These are phyloP conservation scores for Cyaniris semiargus DNA, from an alignment of 2,888 invertebrate species.

Conservation along the genomic window DNA sequence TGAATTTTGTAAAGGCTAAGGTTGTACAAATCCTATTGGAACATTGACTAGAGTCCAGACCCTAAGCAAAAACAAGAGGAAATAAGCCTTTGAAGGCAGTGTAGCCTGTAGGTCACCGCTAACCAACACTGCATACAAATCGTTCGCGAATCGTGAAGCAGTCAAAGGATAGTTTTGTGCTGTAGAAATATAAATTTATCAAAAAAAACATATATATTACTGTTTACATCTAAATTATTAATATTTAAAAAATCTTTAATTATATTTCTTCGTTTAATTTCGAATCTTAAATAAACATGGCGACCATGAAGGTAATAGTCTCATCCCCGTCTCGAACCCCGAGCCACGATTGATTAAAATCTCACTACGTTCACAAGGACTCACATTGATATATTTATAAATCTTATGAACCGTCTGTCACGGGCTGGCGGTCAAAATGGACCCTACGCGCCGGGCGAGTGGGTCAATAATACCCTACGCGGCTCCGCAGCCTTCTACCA, in stretches of 20 bases:
- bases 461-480: slow-evolving; percentile 51
- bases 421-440: slow-evolving; percentile 52
- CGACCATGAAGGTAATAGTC: slow-evolving; percentile 40
- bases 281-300: slow-evolving; percentile 9
- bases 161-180: not conserved
- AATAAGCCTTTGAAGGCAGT: not conserved
- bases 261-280: not conserved
- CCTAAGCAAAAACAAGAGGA: not conserved
- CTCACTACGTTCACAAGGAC: slow-evolving; percentile 75
- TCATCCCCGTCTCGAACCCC: slow-evolving; percentile 55
- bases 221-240: too few relatives aligned
- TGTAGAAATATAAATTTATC: too few relatives aligned
- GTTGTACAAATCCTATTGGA: not conserved
- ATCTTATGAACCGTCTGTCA: slow-evolving; percentile 70
- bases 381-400: slow-evolving; percentile 78
- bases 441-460: slow-evolving; percentile 43
- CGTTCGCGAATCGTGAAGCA: not conserved
- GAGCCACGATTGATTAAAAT: slow-evolving; percentile 72
- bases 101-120: too few relatives aligned
- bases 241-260: too few relatives aligned
- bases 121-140: not conserved
- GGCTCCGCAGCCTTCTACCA: slow-evolving; percentile 63
- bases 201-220: too few relatives aligned
- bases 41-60: not conserved
- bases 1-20: not conserved